Evolutionary conservation across 2,797 vertebrate genomes (phyloP).

Genomic region (Phrynocephalus vlangalii): DNA sequence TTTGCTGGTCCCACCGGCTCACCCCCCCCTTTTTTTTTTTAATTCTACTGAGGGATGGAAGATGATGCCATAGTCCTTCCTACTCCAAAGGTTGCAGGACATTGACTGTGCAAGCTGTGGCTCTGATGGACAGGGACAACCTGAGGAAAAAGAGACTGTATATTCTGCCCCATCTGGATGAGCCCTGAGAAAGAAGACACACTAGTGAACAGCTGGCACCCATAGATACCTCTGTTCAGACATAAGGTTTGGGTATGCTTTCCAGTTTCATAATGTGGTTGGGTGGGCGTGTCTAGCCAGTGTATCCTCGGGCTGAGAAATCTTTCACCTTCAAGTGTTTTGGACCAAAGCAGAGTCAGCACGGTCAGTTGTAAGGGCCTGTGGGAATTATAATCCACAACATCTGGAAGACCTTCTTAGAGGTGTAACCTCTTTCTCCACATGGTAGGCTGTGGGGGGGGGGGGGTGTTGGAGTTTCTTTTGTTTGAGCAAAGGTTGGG

Average conservation of each 20-base stretch:
- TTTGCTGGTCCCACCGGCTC: no score
- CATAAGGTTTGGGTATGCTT: neutral
- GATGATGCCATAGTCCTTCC: no score
- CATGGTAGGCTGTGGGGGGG: neutral
- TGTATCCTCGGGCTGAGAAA: neutral
- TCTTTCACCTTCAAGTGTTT: neutral
- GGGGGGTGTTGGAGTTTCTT: neutral
- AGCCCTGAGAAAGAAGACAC: neutral
- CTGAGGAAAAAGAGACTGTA: no score
- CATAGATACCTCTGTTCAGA: neutral
- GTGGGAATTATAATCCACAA: neutral
- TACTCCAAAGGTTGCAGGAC: no score
- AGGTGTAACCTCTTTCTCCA: neutral
- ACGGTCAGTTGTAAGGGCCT: neutral
- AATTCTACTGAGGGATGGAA: no score
- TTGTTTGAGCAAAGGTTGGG: constrained; percentile 12
- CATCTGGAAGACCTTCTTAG: neutral
- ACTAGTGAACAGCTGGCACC: neutral
- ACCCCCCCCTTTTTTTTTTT: no score
- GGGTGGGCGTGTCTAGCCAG: neutral
- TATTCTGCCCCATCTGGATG: no score
- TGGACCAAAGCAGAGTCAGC: neutral
- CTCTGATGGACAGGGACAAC: no score
- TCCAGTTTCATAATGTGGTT: neutral
- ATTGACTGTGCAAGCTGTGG: no score